Percentiles rank a stretch among this genome's conserved stretches.
Evolutionary conservation across 2,888 invertebrate species (phyloP).

Genomic region (Lagria hirta): DNA sequence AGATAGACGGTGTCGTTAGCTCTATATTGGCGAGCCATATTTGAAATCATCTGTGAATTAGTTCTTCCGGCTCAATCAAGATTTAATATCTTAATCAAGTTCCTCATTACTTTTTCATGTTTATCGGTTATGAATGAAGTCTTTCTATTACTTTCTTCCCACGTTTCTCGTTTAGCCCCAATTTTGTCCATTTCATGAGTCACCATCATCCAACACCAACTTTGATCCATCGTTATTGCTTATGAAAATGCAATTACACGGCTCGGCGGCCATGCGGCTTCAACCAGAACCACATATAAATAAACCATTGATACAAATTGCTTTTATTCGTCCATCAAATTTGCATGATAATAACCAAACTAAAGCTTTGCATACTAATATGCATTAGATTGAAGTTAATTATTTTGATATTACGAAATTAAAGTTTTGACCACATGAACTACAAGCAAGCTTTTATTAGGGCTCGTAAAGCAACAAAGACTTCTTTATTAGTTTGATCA

Average conservation of each 20-base stretch:
- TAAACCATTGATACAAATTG: slow-evolving; percentile 41
- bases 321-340: slow-evolving; percentile 33
- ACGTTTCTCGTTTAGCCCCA: slow-evolving; percentile 1
- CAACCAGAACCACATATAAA: slow-evolving; percentile 26
- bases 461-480: slow-evolving; percentile 19
- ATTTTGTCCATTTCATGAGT: slow-evolving; percentile 13
- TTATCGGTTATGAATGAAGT: no score
- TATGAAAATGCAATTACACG: slow-evolving; percentile 50
- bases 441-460: slow-evolving; percentile 12
- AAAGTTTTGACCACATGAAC: slow-evolving; percentile 5
- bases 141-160: no score
- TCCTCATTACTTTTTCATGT: slow-evolving; percentile 1
- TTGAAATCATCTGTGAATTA: no score
- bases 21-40: no score
- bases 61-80: no score
- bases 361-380: slow-evolving; percentile 32
- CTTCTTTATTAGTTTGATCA: slow-evolving; percentile 25
- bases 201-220: slow-evolving; percentile 12
- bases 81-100: neutral
- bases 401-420: slow-evolving; percentile 11
- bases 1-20: no score
- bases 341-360: slow-evolving; percentile 29
- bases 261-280: slow-evolving; percentile 30
- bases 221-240: slow-evolving; percentile 30
- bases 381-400: slow-evolving; percentile 31